phyloP scores from a whole-genome alignment of 2,113 vertebrate genomes.

The Gymnobelideus leadbeateri region DNA sequence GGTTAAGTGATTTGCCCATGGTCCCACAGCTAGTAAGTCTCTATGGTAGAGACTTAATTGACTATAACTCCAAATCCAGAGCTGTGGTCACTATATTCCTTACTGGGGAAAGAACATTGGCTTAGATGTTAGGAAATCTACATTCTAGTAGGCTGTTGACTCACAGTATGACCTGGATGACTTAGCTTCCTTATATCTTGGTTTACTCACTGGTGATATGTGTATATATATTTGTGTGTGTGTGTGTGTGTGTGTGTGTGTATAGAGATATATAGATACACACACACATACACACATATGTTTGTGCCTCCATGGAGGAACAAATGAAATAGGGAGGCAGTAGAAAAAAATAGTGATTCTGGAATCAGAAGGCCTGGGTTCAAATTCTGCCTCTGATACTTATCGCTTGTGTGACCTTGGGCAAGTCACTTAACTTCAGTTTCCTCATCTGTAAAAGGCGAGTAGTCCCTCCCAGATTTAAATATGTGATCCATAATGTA shows the following conservation, averaged over 20 bases:
- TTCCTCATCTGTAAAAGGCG: neutral
- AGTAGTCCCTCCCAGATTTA: neutral
- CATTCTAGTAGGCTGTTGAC: neutral
- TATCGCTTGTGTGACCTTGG: too few species aligned
- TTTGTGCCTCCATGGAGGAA: neutral
- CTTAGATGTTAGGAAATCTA: neutral
- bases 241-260: too few species aligned
- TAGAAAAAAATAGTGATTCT: neutral
- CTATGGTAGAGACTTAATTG: neutral
- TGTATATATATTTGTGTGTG: too few species aligned
- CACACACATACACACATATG: too few species aligned
- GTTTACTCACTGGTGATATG: neutral
- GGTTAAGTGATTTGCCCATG: slow-evolving; percentile 24
- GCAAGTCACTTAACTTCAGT: neutral
- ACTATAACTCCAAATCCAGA: neutral
- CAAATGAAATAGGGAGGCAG: neutral
- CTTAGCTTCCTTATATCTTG: neutral
- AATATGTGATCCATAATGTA: neutral
- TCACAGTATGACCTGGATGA: neutral
- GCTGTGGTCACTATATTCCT: neutral
- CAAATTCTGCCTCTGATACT: neutral
- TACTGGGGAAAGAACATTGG: neutral
- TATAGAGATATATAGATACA: too few species aligned
- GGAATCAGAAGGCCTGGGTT: neutral
- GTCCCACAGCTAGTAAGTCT: neutral